A percentile compares a stretch with the other conserved stretches of the same genome.
phyloP scores from a whole-genome alignment of 1,140 invertebrate species.

The Ctenoplectra terminalis region DNA sequence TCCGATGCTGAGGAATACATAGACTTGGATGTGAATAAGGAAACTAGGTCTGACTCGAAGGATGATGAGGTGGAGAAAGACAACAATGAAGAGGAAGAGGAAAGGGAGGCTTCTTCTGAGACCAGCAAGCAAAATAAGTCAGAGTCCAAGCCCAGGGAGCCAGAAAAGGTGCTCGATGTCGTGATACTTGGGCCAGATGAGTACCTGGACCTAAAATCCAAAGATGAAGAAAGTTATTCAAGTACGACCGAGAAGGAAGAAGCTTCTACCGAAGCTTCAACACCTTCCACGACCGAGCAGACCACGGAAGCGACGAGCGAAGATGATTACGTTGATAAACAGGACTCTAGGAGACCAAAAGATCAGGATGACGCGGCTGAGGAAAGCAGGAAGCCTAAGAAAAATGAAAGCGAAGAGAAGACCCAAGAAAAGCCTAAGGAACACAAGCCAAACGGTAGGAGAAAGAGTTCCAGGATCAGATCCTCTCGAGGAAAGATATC shows the following conservation, averaged over 20 bases:
- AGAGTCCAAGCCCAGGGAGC: neutral
- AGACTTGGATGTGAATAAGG: neutral
- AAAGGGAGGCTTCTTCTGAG: neutral
- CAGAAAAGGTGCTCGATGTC: conserved; percentile 17
- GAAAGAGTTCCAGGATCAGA: conserved; percentile 43
- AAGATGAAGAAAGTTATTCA: neutral
- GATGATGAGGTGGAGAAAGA: neutral
- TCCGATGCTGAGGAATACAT: conserved; percentile 30
- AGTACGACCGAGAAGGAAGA: conserved; percentile 11
- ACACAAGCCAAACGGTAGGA: conserved; percentile 2
- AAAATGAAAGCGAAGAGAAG: neutral
- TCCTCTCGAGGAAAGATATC: conserved; percentile 36
- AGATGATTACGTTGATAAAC: neutral
- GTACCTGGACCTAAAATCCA: neutral
- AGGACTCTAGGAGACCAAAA: neutral
- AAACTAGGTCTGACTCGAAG: neutral
- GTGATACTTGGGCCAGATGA: conserved; percentile 45
- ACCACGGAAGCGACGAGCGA: neutral
- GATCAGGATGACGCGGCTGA: neutral
- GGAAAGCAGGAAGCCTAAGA: neutral
- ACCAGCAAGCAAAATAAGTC: neutral
- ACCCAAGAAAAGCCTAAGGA: neutral
- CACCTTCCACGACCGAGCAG: conserved; percentile 1
- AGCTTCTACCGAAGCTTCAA: conserved; percentile 9
- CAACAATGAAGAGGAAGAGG: neutral